Conservation (phyloP, 2,113 vertebrate species). For the Pao palembangensis region DNA sequence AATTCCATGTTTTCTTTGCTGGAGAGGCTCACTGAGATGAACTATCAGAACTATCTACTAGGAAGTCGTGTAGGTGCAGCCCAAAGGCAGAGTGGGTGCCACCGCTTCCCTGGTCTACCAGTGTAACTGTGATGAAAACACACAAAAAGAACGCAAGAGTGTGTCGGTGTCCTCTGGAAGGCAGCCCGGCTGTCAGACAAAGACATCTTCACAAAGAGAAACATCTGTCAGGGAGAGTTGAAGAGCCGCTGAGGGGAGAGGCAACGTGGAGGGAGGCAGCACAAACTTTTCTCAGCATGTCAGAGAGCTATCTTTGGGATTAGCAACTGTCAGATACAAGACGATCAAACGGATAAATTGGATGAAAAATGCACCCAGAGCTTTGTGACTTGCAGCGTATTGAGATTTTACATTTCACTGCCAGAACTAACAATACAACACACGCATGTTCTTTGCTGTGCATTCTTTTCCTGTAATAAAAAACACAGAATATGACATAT, state of each 20-base stretch:
- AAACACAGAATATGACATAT: background rate
- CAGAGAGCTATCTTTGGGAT: constrained; percentile 17
- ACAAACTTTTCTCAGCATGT: constrained; percentile 30
- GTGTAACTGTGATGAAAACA: too few relatives aligned
- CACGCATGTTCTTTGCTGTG: constrained; percentile 28
- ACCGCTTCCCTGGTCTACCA: too few relatives aligned
- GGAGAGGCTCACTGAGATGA: too few relatives aligned
- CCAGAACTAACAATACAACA: constrained; percentile 39
- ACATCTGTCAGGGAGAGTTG: constrained; percentile 49
- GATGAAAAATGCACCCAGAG: constrained; percentile 12
- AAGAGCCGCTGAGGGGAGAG: constrained; percentile 31
- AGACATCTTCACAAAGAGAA: constrained; percentile 40
- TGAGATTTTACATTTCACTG: constrained; percentile 12
- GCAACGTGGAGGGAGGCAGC: constrained; percentile 23
- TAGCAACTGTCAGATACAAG: constrained; percentile 31
- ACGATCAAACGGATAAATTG: constrained; percentile 17
- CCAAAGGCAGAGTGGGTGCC: too few relatives aligned
- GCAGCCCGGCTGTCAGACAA: constrained; percentile 44
- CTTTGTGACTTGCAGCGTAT: constrained; percentile 1
- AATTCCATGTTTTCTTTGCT: too few relatives aligned
- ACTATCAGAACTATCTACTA: too few relatives aligned
- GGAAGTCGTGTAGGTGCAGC: too few relatives aligned
- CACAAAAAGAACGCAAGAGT: constrained; percentile 2
- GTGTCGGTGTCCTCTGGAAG: constrained; percentile 34
- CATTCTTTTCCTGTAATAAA: constrained; percentile 34